Evolutionary conservation across 2,113 vertebrate genomes (phyloP), one percentile per base, ranked within the genome.

Genomic region (Prochilodus magdalenae): DNA sequence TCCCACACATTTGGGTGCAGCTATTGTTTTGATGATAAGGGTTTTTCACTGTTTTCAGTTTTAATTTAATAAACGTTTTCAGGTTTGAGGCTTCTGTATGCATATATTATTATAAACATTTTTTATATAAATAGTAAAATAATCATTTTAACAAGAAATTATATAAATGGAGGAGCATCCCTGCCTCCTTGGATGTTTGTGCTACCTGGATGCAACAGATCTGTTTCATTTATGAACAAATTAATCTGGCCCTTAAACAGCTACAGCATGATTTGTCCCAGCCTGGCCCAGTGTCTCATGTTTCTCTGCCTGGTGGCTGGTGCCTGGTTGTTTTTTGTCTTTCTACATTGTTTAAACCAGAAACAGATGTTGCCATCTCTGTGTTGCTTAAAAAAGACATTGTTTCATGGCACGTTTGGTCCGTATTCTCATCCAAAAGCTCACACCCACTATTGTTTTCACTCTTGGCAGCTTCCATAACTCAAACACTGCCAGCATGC

Each of bases 301-400:
- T 70, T 24, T 10, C 55, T 14, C 40, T 71, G 67, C n/a, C 47
- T 72, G 14, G 30, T 70, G 33, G 26, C 67, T 72, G 47, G 55
- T 27, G 26, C 22, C 30, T 22, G 44, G 40, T 51, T 29, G 14
- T 16, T 59, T 73, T 24, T 22, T 81, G 79, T 18, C 72, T 36
- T 7, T 36, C 29, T 65, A 4, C 20, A 65, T 44, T 33, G 47
- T 60, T 27, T 20, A 62, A 55, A 83, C 72, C 75, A 49, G 44
- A 73, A 79, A 53, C 82, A 78, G 75, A 83, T 73, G 82, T 71
- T 30, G 53, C 63, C 44, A 30, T 59, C 67, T 51, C 7, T 11
- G 22, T 66, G 14, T 65, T 72, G n/a, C 70, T 80, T 66, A 66
- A 47, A 77, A n/a, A 29, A 18, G 36, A 57, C 62, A 22, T 24